Evolutionary conservation across 2,888 invertebrate genomes (phyloP).

Genomic region (Hetaerina titia): DNA sequence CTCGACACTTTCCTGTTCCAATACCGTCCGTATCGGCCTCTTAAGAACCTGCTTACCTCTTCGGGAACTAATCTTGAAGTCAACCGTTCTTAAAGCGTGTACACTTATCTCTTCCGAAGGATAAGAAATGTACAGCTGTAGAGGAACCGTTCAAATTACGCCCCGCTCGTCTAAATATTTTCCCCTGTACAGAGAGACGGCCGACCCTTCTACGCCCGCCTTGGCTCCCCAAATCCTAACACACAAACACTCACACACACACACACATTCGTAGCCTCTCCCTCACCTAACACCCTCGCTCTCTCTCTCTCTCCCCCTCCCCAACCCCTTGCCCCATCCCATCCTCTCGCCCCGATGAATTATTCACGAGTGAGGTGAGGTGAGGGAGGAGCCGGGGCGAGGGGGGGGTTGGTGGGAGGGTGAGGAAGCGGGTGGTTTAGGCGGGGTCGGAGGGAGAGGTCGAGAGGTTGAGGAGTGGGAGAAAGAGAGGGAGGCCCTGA

Average conservation of each 20-base stretch:
- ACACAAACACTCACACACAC: neutral
- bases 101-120: no score
- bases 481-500: constrained; percentile 68
- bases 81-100: no score
- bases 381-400: neutral
- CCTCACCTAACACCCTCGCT: constrained; percentile 67
- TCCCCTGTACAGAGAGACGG: neutral
- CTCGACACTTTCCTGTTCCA: no score
- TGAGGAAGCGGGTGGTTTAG: neutral
- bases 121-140: no score
- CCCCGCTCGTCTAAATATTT: neutral
- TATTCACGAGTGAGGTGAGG: constrained; percentile 39
- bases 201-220: neutral
- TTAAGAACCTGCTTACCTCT: no score
- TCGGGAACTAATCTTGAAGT: no score
- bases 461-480: neutral
- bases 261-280: constrained; percentile 44
- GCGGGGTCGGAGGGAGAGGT: neutral
- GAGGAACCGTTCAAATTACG: neutral
- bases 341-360: constrained; percentile 63
- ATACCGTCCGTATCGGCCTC: no score
- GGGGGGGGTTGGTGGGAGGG: neutral
- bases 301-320: neutral
- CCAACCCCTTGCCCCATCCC: constrained; percentile 3
- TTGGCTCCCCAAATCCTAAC: constrained; percentile 15